Evolutionary conservation across 1,140 invertebrate genomes (phyloP), one percentile per base, ranked within the genome.

Genomic region (Galleria mellonella): DNA sequence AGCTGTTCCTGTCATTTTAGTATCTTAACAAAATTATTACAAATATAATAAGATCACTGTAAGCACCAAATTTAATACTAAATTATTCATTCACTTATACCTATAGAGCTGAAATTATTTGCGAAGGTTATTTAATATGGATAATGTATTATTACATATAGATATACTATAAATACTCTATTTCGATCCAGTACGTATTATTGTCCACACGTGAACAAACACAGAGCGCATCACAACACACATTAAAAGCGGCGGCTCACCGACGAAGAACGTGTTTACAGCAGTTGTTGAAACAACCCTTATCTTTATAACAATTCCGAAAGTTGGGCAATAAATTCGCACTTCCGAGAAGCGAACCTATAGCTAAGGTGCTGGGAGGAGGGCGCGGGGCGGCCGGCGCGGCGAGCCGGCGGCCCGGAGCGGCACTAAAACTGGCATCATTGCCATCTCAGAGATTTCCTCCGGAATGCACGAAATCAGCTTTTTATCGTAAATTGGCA

Each of bases 401-500:
- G 14, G 1, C 13, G 32, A 27, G 28, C 45, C 14, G 13, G 23
- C 5, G 27, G n/a, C 37, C 13, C 46, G 33, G 32, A 23, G 14
- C 9, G 32, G 48, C 39, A 52, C 52, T 66, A 59, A 63, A 66
- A 60, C 45, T 50, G 55, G 45, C 58, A 46, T 36, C 52, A 55
- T n/a, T 51, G 51, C 51, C 44, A 62, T 62, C 50, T 51, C 51
- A 11, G 38, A 47, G 55, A 65, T 52, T 44, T 64, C 42, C 33
- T 28, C 32, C 36, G 51, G 53, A 51, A 55, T 47, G 50, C 47
- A 55, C 54, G 33, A 58, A 58, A 59, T 69, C 55, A 56, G 58
- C 51, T 62, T 72, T 68, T 66, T 67, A 72, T 72, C 65, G 65
- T 66, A 72, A 69, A 66, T 67, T 66, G 62, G 57, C 57, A 66